Evolutionary conservation across 2,797 vertebrate genomes (phyloP).

Genomic region (Catamblyrhynchus diadema): DNA sequence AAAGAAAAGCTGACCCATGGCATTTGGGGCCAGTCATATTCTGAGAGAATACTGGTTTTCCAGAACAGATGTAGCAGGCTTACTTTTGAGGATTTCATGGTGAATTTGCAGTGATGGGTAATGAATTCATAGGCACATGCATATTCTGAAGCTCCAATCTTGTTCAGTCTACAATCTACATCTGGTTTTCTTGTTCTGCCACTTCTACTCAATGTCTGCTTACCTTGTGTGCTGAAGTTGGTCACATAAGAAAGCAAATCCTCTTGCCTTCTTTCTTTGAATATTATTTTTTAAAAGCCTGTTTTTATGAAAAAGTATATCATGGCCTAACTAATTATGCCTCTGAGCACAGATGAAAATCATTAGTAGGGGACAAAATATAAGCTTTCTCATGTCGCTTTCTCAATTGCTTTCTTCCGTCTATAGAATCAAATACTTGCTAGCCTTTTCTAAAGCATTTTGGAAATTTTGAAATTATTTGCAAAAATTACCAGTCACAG

Average conservation of each 20-base stretch:
- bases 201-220: neutral
- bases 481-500: neutral
- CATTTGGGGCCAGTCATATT: neutral
- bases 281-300: neutral
- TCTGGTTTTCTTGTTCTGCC: neutral
- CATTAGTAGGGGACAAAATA: neutral
- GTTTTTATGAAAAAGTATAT: neutral
- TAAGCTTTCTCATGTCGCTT: neutral
- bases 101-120: neutral
- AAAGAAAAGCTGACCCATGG: neutral
- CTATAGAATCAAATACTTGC: neutral
- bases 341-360: neutral
- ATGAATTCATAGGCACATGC: neutral
- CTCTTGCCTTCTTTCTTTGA: neutral
- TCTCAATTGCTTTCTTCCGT: neutral
- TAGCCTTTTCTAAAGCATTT: neutral
- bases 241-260: neutral
- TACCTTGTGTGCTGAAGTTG: neutral
- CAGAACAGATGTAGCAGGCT: neutral
- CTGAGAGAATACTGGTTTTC: neutral
- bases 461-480: neutral
- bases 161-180: neutral
- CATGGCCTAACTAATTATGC: neutral
- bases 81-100: neutral
- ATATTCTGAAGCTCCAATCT: neutral